phyloP scores from a whole-genome alignment of 1,140 invertebrate species.

The Bemisia tabaci region DNA sequence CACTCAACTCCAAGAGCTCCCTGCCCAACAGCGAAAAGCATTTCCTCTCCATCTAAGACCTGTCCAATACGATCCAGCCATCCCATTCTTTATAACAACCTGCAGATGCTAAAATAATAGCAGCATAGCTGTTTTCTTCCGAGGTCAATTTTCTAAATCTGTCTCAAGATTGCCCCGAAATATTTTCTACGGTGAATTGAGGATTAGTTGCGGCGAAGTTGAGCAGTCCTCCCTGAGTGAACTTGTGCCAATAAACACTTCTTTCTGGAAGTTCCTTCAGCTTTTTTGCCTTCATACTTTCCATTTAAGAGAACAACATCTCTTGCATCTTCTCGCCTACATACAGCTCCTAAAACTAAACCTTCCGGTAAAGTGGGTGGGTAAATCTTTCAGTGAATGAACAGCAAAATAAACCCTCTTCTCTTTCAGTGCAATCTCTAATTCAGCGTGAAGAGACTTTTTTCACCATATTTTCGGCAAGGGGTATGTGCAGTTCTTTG shows the following conservation, averaged over 20 bases:
- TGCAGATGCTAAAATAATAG: constrained; percentile 76
- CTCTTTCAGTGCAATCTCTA: constrained; percentile 71
- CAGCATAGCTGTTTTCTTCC: constrained; percentile 50
- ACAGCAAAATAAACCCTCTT: constrained; percentile 88
- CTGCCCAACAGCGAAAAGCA: constrained; percentile 90
- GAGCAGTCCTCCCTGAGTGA: constrained; percentile 79
- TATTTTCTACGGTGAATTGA: constrained; percentile 63
- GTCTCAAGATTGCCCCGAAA: constrained; percentile 80
- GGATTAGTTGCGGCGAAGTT: constrained; percentile 67
- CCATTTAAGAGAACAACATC: constrained; percentile 79
- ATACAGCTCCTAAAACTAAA: constrained; percentile 81
- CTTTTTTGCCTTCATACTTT: constrained; percentile 43
- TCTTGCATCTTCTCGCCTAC: constrained; percentile 76
- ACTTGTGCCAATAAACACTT: constrained; percentile 72
- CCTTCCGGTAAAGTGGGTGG: constrained; percentile 71
- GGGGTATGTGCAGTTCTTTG: constrained; percentile 70
- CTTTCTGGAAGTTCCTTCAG: constrained; percentile 52
- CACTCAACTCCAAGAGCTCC: constrained; percentile 91
- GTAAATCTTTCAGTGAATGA: constrained; percentile 93
- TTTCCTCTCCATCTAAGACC: constrained; percentile 52
- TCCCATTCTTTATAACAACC: constrained; percentile 81
- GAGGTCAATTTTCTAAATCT: constrained; percentile 75
- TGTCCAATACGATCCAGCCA: constrained; percentile 70
- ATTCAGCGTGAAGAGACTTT: constrained; percentile 86
- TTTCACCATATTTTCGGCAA: constrained; percentile 95